Base-by-base conservation (phyloP, 1,140 invertebrate species). In the Ladona fulva region DNA sequence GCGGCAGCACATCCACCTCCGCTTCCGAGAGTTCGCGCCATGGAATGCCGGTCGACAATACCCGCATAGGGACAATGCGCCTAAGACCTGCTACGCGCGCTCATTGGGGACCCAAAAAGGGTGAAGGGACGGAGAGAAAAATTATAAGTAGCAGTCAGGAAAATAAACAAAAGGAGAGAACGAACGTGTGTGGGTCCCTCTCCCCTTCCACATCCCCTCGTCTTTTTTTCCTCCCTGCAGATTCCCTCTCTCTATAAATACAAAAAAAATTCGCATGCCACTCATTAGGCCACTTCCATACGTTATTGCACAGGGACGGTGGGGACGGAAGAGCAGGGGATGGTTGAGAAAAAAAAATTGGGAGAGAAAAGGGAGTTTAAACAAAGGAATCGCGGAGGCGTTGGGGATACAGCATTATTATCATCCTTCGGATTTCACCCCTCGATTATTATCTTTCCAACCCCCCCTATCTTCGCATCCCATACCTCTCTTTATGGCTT, bases 231-330 rank as follows among this genome's bases (percentile, higher is more conserved):
- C 44, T 52, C 44, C 44, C 44, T 52, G 10, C 44, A 52, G 44
- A 11, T 19, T 52, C 44, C 44, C 52, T 12, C n/a, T 22, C 52
- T 22, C 52, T 66, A 66, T 66, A 66, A 66, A 22, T 66, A 66
- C 52, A 66, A 66, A 66, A 37, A 37, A 37, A 37, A 66, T 22
- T 16, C 44, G n/a, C 52, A 66, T 66, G 52, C 52, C 52, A 66
- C 52, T 66, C 52, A 66, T 66, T 66, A 66, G 52, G 52, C 52
- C 52, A 66, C 52, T 66, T 66, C 52, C 52, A 66, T 66, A 66
- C 52, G 52, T 66, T 66, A 19, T 22, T 66, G 52, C 52, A 66
- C 52, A 66, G 52, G 12, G 52, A 52, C 19, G 44, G 44, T 10
- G 44, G 10, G 44, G 44, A 66, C 52, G 52, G 52, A 66, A 16